phyloP scores from a whole-genome alignment of 1,140 invertebrate species.

The Caenorhabditis inopinata region DNA sequence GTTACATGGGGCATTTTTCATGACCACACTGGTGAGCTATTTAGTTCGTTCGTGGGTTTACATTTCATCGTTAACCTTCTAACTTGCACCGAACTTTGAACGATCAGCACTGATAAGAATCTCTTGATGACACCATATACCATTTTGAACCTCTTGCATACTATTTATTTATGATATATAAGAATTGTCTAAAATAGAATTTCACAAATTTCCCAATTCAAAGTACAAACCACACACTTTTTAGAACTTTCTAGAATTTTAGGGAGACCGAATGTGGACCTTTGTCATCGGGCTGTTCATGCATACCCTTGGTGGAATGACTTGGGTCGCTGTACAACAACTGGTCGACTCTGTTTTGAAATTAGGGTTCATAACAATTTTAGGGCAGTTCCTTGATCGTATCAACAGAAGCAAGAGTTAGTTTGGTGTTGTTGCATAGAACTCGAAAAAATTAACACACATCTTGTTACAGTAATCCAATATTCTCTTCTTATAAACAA shows the following conservation, averaged over 20 bases:
- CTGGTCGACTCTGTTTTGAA: constrained; percentile 38
- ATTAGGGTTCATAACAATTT: background rate
- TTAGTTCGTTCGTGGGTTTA: too few species aligned
- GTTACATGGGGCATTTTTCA: background rate
- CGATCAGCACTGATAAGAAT: constrained; percentile 16
- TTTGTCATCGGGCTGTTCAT: constrained; percentile 42
- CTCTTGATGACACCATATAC: too few species aligned
- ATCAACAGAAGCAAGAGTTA: constrained; percentile 10
- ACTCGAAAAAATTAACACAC: background rate
- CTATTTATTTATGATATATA: background rate
- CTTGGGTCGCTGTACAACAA: constrained; percentile 39
- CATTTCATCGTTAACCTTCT: too few species aligned
- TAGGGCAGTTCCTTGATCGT: background rate
- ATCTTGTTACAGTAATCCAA: constrained; percentile 36
- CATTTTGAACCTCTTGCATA: too few species aligned
- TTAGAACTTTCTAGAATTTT: background rate
- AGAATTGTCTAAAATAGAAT: background rate
- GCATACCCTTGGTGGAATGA: constrained; percentile 35
- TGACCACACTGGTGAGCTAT: constrained; percentile 9
- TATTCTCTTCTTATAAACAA: constrained; percentile 36
- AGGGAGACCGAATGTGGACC: constrained; percentile 45
- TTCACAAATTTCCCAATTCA: background rate
- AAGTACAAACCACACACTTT: background rate
- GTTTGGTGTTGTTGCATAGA: background rate
- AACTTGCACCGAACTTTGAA: constrained; percentile 22